A percentile compares a stretch with the other conserved stretches of the same genome.
These are phyloP conservation scores for Phoenicopterus ruber DNA, from an alignment of 2,113 vertebrate genomes.

Conservation along the genomic window DNA sequence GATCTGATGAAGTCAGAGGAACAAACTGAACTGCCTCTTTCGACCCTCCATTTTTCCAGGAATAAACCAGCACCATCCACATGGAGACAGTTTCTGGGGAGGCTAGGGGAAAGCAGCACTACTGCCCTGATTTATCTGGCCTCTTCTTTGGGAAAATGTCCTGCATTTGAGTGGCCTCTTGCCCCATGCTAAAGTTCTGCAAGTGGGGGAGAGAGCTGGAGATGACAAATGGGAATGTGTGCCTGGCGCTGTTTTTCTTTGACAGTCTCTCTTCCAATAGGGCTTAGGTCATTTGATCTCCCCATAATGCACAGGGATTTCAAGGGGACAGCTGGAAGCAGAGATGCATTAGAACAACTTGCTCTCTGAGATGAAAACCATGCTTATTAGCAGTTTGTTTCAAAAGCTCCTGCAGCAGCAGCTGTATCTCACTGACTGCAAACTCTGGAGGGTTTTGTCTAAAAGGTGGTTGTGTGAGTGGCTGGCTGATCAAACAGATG, in stretches of 20 bases:
- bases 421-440: background rate
- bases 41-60: background rate
- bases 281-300: slow-evolving; percentile 23
- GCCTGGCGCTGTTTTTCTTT: background rate
- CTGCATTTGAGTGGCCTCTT: background rate
- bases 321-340: slow-evolving; percentile 33
- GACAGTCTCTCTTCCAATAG: background rate
- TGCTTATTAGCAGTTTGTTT: slow-evolving; percentile 12
- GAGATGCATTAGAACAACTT: background rate
- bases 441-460: background rate
- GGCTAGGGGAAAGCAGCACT: background rate
- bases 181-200: background rate
- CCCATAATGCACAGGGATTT: background rate
- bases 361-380: background rate
- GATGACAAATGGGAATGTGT: background rate
- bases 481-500: background rate
- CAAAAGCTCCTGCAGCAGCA: background rate
- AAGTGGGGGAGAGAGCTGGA: background rate
- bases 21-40: slow-evolving; percentile 1
- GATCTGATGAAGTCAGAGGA: slow-evolving; percentile 37
- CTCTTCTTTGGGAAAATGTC: background rate
- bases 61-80: slow-evolving; percentile 10
- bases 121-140: background rate
- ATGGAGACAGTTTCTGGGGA: background rate
- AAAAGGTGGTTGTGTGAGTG: background rate